A percentile compares a stretch with the other conserved stretches of the same genome.
Conservation (phyloP, 2,797 vertebrate genomes). For the Lepus oiostolus region DNA sequence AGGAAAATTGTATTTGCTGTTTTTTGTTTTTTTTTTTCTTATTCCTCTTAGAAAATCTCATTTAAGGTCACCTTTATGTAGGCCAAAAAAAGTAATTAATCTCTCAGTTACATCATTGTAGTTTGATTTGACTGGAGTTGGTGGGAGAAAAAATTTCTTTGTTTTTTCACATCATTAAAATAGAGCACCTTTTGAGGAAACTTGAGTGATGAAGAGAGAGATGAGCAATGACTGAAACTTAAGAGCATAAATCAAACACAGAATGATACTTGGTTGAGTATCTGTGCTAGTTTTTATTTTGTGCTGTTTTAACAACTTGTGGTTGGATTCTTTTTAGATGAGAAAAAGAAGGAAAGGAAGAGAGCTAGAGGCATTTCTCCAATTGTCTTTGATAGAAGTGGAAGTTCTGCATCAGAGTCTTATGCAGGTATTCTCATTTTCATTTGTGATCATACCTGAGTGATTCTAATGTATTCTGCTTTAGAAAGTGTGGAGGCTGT, state of each 20-base stretch:
- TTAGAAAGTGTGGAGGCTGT: constrained; percentile 84
- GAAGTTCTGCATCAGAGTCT: constrained; percentile 95
- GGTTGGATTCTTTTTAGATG: constrained; percentile 88
- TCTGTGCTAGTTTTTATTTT: constrained; percentile 20
- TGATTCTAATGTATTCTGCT: constrained; percentile 76
- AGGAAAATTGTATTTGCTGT: constrained; percentile 48
- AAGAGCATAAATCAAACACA: not conserved
- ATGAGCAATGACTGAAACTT: constrained; percentile 18
- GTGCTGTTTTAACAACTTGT: constrained; percentile 46
- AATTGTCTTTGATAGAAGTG: constrained; percentile 95
- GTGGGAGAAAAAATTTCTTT: not conserved
- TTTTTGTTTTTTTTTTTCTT: not conserved
- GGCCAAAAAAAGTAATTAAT: not conserved
- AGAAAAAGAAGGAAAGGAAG: constrained; percentile 94
- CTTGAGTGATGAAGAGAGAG: not conserved
- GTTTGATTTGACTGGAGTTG: constrained; percentile 55
- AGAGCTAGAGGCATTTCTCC: constrained; percentile 94
- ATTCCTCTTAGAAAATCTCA: not conserved
- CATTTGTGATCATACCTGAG: constrained; percentile 68
- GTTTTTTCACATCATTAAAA: constrained; percentile 45
- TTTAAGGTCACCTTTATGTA: not conserved
- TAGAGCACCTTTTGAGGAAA: constrained; percentile 15
- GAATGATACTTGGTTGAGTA: not conserved
- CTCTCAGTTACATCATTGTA: not conserved
- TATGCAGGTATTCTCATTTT: constrained; percentile 92